Conservation (phyloP, 2,797 vertebrate species). For the Molossus molossus region DNA sequence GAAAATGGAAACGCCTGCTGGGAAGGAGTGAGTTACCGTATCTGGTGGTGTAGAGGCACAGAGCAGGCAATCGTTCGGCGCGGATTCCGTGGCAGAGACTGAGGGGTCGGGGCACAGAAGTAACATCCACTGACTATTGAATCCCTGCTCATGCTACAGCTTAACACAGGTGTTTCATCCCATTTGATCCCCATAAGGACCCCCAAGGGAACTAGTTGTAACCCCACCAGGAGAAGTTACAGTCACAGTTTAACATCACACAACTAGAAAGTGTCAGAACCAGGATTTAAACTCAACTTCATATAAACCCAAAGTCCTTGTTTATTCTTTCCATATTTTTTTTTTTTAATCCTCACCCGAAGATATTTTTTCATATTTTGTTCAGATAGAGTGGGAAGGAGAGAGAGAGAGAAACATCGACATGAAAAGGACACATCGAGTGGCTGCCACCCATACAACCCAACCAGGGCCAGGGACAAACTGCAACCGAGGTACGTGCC, state of each 20-base stretch:
- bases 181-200: background rate
- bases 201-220: conserved; percentile 2
- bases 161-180: background rate
- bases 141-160: background rate
- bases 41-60: conserved; percentile 7
- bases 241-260: conserved; percentile 53
- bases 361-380: too few species aligned
- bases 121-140: background rate
- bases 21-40: conserved; percentile 48
- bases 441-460: too few species aligned
- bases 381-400: too few species aligned
- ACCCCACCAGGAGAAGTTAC: background rate
- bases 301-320: conserved; percentile 38
- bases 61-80: background rate
- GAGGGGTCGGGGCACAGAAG: background rate
- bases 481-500: too few species aligned
- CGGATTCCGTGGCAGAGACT: background rate
- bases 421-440: too few species aligned
- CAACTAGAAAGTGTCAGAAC: conserved; percentile 19
- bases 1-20: conserved; percentile 57
- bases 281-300: conserved; percentile 49
- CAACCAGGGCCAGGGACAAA: too few species aligned
- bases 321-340: conserved; percentile 29
- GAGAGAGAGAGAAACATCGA: too few species aligned
- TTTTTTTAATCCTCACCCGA: too few species aligned